Conservation (phyloP, 2,113 vertebrate species). For the Terrapene triunguis region DNA sequence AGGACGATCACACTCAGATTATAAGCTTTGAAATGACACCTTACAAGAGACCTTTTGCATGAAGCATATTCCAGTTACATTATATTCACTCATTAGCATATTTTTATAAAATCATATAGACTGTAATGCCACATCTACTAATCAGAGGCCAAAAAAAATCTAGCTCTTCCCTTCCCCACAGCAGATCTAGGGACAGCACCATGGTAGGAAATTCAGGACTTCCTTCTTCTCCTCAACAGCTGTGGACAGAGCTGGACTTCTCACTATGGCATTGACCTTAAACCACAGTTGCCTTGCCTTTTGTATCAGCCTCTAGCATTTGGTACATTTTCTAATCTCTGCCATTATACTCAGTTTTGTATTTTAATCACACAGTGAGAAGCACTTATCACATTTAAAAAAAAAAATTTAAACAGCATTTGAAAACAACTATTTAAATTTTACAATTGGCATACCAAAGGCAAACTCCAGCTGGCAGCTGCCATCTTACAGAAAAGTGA, state of each 20-base stretch:
- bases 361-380: not conserved
- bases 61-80: no score
- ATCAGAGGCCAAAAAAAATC: not conserved
- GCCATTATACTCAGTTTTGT: not conserved
- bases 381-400: not conserved
- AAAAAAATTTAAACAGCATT: not conserved
- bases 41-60: no score
- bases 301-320: not conserved
- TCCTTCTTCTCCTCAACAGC: not conserved
- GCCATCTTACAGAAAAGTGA: not conserved
- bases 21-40: no score
- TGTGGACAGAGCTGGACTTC: not conserved
- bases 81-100: no score
- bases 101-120: no score
- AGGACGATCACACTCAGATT: no score
- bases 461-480: not conserved
- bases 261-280: not conserved
- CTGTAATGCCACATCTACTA: not conserved
- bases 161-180: not conserved
- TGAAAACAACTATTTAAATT: not conserved
- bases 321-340: not conserved
- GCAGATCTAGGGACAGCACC: not conserved
- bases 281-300: not conserved
- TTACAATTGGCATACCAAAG: not conserved
- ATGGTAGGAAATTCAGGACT: not conserved